Evolutionary conservation across 2,113 vertebrate species (phyloP), one percentile per base, ranked within the genome.

Genomic region (Ceyx cyanopectus): DNA sequence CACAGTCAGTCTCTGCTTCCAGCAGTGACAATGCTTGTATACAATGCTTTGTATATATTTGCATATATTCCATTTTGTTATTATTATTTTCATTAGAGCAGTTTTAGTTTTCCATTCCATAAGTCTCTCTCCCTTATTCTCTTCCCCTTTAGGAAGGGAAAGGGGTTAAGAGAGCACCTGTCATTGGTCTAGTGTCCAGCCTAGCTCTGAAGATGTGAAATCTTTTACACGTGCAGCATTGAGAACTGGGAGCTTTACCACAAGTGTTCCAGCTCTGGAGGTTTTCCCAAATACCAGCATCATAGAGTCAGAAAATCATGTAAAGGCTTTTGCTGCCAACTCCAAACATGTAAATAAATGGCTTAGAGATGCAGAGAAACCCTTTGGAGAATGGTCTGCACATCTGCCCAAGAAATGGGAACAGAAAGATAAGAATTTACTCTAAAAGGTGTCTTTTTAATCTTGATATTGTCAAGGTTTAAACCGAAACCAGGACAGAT

Each of bases 241-340:
- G n/a, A 15, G 46, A 4, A 21, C 5, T 4, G 16, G 20, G 43
- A 85, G n/a, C 23, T 92, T 74, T 68, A 32, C 26, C 24, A 51
- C 0, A 0, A 51, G 14, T 22, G 30, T 60, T 53, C n/a, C 87
- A 67, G 18, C 27, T 82, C 17, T 53, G 23, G 41, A 69, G 21
- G 37, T 77, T 91, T 90, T 80, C 46, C 65, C 72, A 74, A 90
- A 66, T 48, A 32, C 8, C 50, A 72, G 20, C 58, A 67, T 43
- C 24, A 60, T 2, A 0, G 24, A 14, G 6, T 62, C 40, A 88
- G 69, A 68, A 76, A 68, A 69, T 76, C 26, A 50, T 20, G 9
- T 16, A 41, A 56, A 75, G 43, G 11, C 11, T 90, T 94, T 67
- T 66, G 15, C 26, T 83, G 89, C 88, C 50, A 32, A 22, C 21